These are phyloP conservation scores for Iguana delicatissima DNA, from an alignment of 2,797 vertebrate genomes.

Conservation along the genomic window DNA sequence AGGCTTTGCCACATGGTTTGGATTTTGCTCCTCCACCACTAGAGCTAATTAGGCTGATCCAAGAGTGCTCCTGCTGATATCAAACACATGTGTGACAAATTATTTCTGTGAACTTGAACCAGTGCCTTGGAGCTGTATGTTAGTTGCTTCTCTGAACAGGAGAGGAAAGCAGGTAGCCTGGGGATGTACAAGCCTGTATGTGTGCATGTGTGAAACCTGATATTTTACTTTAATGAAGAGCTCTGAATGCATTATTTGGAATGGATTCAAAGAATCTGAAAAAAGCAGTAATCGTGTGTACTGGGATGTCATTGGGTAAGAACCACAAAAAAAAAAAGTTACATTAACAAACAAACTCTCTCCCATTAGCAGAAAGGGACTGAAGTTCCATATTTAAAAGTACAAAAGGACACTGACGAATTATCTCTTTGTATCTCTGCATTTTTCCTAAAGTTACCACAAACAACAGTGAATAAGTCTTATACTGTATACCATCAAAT, in stretches of 20 bases:
- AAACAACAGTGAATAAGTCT: not conserved
- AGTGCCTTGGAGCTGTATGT: not conserved
- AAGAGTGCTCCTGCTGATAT: constrained; percentile 37
- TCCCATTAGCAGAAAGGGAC: not conserved
- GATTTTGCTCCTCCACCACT: constrained; percentile 44
- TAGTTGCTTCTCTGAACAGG: constrained; percentile 28
- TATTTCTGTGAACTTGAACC: not conserved
- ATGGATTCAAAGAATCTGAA: constrained; percentile 27
- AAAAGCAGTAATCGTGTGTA: constrained; percentile 20
- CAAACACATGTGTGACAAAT: constrained; percentile 23
- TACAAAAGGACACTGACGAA: not conserved
- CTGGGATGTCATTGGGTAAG: constrained; percentile 33
- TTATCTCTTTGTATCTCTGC: not conserved
- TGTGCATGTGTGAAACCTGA: not conserved
- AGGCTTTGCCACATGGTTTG: constrained; percentile 28
- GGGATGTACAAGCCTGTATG: rapidly evolving
- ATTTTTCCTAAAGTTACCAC: not conserved
- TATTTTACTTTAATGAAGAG: constrained; percentile 37
- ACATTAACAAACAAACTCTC: not conserved
- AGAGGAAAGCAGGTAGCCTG: constrained; percentile 24
- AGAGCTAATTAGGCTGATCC: constrained; percentile 59
- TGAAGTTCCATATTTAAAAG: not conserved
- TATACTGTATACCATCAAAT: not conserved
- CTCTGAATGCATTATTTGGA: constrained; percentile 47
- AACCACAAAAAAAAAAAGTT: constrained; percentile 26